Percentiles rank a stretch among this genome's conserved stretches.
These are phyloP conservation scores for Nesogale talazaci DNA, from an alignment of 2,113 vertebrate species.

Conservation along the genomic window DNA sequence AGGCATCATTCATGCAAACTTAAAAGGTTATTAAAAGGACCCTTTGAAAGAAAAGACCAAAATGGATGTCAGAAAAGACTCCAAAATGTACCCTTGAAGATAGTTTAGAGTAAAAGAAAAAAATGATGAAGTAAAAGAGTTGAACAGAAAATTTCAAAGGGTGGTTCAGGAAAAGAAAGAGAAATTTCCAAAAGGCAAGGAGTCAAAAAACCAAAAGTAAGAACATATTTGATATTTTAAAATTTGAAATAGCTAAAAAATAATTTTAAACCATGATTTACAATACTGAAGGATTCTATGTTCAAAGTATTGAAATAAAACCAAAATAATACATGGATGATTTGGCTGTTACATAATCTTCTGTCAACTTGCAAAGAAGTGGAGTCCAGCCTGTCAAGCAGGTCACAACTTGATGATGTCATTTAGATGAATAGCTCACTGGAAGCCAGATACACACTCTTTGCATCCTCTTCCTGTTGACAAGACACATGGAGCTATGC, in stretches of 20 bases:
- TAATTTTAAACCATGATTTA: not conserved
- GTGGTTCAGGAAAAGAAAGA: not conserved
- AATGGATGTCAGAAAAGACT: not conserved
- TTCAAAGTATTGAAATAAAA: not conserved
- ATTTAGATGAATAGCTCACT: no score
- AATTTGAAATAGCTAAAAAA: not conserved
- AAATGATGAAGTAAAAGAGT: not conserved
- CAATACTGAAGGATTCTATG: not conserved
- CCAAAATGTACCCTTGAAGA: not conserved
- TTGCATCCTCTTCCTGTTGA: no score
- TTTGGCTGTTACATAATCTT: no score
- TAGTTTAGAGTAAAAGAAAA: not conserved
- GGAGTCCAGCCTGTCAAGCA: no score
- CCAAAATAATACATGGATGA: not conserved
- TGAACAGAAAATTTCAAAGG: not conserved
- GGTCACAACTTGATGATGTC: no score
- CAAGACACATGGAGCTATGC: no score
- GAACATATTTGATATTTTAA: no score
- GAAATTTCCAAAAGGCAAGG: no score
- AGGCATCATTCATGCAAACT: not conserved
- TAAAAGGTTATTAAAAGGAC: not conserved
- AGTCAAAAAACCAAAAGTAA: no score
- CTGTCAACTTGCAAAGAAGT: no score
- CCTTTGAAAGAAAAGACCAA: not conserved
- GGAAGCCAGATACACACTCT: no score